phyloP scores from a whole-genome alignment of 2,888 invertebrate genomes.

The Belgica antarctica region DNA sequence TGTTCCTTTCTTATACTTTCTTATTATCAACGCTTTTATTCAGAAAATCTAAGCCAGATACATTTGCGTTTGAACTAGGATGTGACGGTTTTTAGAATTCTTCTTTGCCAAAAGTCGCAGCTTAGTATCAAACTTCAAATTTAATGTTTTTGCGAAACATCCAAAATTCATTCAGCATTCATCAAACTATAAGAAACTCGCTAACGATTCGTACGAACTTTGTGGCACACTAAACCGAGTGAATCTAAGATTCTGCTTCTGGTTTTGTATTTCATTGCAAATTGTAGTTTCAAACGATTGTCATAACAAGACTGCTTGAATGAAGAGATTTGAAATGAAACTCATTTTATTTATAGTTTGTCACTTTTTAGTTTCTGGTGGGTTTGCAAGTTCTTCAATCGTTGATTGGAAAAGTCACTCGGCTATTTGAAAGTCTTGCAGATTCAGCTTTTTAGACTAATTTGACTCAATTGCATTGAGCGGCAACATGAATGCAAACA shows the following conservation, averaged over 20 bases:
- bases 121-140: no score
- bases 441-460: no score
- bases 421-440: no score
- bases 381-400: no score
- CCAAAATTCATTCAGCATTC: no score
- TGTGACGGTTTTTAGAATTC: not conserved
- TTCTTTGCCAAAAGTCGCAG: not conserved
- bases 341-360: no score
- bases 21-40: constrained; percentile 25
- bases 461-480: not conserved
- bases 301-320: not conserved
- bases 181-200: no score
- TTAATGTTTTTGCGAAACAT: no score
- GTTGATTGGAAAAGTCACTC: no score
- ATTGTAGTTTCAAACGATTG: not conserved
- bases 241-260: not conserved
- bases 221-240: no score
- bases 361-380: no score
- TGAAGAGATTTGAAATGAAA: not conserved
- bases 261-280: not conserved
- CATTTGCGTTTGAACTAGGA: constrained; percentile 10
- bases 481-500: not conserved
- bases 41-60: constrained; percentile 13
- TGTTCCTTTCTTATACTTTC: constrained; percentile 45
- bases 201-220: no score